These are phyloP conservation scores for Trachythela sp. DNA, from an alignment of 64 coral and sea anemone species.

Conservation along the genomic window DNA sequence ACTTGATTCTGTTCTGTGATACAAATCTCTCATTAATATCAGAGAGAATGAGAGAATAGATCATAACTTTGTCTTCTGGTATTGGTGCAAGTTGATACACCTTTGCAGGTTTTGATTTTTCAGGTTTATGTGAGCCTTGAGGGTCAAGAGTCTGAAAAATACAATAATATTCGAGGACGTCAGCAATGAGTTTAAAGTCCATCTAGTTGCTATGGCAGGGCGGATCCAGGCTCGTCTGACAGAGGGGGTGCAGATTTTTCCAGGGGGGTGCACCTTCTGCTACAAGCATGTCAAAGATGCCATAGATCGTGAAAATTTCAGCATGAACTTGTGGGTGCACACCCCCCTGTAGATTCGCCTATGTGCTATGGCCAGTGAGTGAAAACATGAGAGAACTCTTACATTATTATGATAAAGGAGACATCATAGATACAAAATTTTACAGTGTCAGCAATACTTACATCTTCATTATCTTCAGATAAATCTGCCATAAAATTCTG, in stretches of 20 bases:
- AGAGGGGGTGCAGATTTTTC: no score
- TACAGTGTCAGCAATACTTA: background rate
- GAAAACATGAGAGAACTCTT: no score
- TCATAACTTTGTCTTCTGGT: conserved; percentile 75
- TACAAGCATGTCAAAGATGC: no score
- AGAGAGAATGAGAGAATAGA: conserved; percentile 76
- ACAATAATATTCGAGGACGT: background rate
- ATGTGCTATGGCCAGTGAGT: no score
- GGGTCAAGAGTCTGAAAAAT: background rate
- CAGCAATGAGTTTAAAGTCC: no score
- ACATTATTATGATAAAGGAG: background rate
- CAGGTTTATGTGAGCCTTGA: background rate
- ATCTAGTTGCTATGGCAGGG: no score
- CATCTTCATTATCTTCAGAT: background rate
- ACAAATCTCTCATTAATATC: conserved; percentile 96
- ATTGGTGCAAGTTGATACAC: conserved; percentile 54
- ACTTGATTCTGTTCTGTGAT: conserved; percentile 78
- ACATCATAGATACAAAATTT: background rate
- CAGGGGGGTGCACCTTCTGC: no score
- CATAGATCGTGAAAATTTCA: no score
- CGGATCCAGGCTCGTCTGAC: no score
- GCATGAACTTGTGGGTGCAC: no score
- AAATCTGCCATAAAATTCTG: conserved; percentile 33
- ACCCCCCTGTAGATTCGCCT: no score
- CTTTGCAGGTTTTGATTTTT: background rate